Conservation (phyloP, 2,797 vertebrate species). For the Chrosomus eos region DNA sequence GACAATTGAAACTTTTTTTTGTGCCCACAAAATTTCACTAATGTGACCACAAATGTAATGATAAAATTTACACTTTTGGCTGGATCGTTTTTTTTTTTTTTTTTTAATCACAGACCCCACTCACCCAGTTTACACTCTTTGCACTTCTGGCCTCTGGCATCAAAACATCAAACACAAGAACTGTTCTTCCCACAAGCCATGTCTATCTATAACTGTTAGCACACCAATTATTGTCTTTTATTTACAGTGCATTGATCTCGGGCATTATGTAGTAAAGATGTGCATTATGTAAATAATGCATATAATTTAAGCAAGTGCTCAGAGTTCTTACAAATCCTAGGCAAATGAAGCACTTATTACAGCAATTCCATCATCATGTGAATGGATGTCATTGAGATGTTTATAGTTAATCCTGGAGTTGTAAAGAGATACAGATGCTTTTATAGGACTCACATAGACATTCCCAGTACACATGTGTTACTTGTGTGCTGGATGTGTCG, state of each 20-base stretch:
- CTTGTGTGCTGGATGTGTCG: neutral
- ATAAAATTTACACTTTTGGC: neutral
- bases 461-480: neutral
- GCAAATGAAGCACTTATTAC: neutral
- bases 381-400: constrained; percentile 4
- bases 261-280: constrained; percentile 17
- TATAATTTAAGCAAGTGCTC: neutral
- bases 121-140: neutral
- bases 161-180: neutral
- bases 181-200: neutral
- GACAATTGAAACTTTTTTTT: neutral
- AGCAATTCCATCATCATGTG: neutral
- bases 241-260: neutral
- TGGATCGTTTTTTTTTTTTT: neutral
- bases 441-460: neutral
- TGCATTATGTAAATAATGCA: constrained; percentile 2
- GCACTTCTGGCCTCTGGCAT: neutral
- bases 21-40: neutral
- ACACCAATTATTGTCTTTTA: neutral
- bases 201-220: neutral
- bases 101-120: neutral
- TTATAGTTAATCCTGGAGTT: neutral
- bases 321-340: neutral
- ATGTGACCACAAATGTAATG: neutral
- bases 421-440: neutral